A percentile compares a stretch with the other conserved stretches of the same genome.
Conservation (phyloP, 2,888 invertebrate genomes). For the Boloria selene region DNA sequence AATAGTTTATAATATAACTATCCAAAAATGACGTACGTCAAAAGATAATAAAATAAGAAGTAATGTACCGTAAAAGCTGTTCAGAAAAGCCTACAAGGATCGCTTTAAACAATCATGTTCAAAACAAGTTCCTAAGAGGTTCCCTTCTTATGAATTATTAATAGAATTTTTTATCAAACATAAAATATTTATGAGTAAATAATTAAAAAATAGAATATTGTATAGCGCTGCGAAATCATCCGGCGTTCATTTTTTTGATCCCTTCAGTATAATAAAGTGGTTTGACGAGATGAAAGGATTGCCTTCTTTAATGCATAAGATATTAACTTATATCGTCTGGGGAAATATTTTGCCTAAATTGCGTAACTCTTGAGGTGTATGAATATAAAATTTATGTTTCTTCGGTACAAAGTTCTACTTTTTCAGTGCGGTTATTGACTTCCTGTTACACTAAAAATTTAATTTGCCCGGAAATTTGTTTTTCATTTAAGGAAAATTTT, state of each 20-base stretch:
- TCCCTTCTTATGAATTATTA: slow-evolving; percentile 43
- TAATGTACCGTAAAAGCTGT: not conserved
- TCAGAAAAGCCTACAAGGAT: not conserved
- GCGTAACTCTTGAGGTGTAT: no score
- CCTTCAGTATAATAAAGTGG: slow-evolving; percentile 7
- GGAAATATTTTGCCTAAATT: slow-evolving; percentile 11
- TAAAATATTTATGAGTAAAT: slow-evolving; percentile 47
- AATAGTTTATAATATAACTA: no score
- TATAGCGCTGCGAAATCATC: slow-evolving; percentile 30
- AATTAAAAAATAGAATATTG: slow-evolving; percentile 41
- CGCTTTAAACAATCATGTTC: not conserved
- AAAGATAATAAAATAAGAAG: slow-evolving; percentile 3
- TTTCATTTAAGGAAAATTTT: no score
- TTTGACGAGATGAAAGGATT: slow-evolving; percentile 16
- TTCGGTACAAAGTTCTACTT: no score
- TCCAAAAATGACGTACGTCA: no score
- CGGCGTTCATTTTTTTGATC: slow-evolving; percentile 34
- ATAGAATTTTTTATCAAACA: slow-evolving; percentile 43
- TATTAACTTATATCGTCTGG: slow-evolving; percentile 24
- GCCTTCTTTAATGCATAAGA: slow-evolving; percentile 24
- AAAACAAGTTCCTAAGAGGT: not conserved
- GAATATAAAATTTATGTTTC: no score
- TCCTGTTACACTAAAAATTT: no score
- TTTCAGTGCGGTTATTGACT: no score
- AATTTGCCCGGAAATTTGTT: no score